Evolutionary conservation across 1,140 invertebrate species (phyloP).

Genomic region (Harpegnathos saltator): DNA sequence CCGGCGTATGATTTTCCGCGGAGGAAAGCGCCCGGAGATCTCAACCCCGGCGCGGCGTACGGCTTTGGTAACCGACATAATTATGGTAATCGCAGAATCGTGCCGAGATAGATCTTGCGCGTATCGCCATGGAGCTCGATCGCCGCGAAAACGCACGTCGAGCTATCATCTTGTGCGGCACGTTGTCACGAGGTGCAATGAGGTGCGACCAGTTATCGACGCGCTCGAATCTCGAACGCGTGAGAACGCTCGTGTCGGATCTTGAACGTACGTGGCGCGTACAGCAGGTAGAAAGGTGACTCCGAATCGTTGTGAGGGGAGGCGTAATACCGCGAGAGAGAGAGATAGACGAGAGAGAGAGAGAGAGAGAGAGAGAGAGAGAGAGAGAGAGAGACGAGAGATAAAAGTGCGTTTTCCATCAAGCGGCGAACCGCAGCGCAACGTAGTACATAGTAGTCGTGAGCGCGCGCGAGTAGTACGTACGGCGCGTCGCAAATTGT

Average conservation of each 20-base stretch:
- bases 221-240: conserved; percentile 32
- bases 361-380: conserved; percentile 37
- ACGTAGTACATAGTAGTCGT: conserved; percentile 50
- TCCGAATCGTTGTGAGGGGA: conserved; percentile 29
- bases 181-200: conserved; percentile 1
- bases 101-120: no score
- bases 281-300: conserved; percentile 65
- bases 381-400: conserved; percentile 36
- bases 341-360: conserved; percentile 43
- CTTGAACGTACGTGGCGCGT: conserved; percentile 44
- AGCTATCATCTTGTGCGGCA: neutral
- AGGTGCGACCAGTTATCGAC: conserved; percentile 43
- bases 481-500: conserved; percentile 79
- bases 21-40: neutral
- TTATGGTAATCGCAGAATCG: neutral
- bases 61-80: neutral
- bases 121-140: no score
- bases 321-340: conserved; percentile 27
- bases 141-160: neutral
- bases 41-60: neutral
- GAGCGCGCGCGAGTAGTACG: conserved; percentile 48
- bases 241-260: conserved; percentile 62
- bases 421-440: conserved; percentile 80
- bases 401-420: conserved; percentile 81
- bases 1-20: neutral